Evolutionary conservation across 2,797 vertebrate species (phyloP).

Genomic region (Micrastur ruficollis): DNA sequence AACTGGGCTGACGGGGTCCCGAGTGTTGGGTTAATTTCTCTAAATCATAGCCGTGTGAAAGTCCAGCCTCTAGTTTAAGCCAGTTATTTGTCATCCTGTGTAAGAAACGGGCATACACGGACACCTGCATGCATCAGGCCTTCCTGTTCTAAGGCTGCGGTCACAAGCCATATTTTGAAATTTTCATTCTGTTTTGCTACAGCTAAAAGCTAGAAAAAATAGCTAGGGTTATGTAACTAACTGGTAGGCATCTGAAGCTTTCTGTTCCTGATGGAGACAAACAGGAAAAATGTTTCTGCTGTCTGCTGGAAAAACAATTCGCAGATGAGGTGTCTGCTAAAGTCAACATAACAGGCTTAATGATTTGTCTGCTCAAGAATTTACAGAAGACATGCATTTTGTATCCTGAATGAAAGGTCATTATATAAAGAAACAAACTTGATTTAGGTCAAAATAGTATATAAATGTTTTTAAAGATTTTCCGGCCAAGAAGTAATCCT

Average conservation of each 20-base stretch:
- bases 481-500: neutral
- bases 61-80: neutral
- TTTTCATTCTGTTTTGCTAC: neutral
- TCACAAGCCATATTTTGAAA: neutral
- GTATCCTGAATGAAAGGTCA: neutral
- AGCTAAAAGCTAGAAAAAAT: neutral
- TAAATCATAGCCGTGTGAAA: neutral
- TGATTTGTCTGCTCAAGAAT: neutral
- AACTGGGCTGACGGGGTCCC: neutral
- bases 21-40: neutral
- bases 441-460: neutral
- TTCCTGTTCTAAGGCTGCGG: neutral
- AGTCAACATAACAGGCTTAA: neutral
- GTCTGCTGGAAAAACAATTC: neutral
- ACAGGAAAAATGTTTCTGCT: neutral
- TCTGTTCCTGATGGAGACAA: neutral
- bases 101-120: neutral
- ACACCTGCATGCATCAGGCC: neutral
- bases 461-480: neutral
- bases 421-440: neutral
- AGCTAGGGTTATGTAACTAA: neutral
- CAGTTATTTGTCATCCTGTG: neutral
- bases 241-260: neutral
- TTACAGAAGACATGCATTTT: neutral
- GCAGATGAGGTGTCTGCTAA: neutral